phyloP scores from a whole-genome alignment of 2,888 invertebrate species.

The Campopleginae sp. region DNA sequence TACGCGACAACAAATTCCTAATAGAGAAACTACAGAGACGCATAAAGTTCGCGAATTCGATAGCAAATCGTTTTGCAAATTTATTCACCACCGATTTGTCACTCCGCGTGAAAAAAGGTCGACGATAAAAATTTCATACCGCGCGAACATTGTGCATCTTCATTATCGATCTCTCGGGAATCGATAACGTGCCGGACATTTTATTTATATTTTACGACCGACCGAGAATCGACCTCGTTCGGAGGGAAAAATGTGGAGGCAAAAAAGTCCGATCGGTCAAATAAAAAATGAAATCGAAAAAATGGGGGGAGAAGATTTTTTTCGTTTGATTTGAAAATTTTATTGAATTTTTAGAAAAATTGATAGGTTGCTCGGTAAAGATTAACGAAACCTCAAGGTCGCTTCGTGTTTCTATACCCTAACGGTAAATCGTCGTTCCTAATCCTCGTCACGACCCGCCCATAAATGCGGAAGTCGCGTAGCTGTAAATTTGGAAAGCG shows the following conservation, averaged over 20 bases:
- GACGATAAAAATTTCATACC: constrained; percentile 6
- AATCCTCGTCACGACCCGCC: too few species aligned
- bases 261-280: too few species aligned
- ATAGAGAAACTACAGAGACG: neutral
- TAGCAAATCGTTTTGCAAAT: neutral
- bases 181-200: constrained; percentile 22
- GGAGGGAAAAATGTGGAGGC: too few species aligned
- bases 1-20: neutral
- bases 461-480: too few species aligned
- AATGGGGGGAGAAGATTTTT: too few species aligned
- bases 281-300: neutral
- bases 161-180: constrained; percentile 40
- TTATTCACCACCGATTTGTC: neutral
- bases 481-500: too few species aligned
- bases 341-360: too few species aligned
- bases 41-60: neutral
- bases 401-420: too few species aligned
- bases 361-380: too few species aligned
- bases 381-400: too few species aligned
- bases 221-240: neutral
- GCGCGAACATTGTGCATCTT: neutral
- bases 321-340: too few species aligned
- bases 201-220: neutral
- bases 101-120: neutral
- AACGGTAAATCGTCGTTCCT: too few species aligned